These are phyloP conservation scores for Callaeas wilsoni DNA, from an alignment of 2,113 vertebrate genomes.

Conservation along the genomic window DNA sequence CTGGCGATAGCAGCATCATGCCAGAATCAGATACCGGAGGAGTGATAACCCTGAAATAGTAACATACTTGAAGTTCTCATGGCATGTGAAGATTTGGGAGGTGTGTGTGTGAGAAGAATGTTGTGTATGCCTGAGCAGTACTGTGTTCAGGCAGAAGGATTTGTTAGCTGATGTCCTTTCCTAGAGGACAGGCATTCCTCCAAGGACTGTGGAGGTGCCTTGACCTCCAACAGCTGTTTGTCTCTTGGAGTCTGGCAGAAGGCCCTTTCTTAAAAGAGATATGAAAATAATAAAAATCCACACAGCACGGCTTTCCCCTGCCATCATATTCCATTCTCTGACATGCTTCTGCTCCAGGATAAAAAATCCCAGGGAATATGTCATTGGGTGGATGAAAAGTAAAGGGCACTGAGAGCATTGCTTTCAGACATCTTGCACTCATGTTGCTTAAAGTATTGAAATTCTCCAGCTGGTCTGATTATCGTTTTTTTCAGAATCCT, in stretches of 20 bases:
- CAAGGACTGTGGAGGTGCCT: not conserved
- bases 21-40: not conserved
- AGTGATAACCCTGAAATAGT: constrained; percentile 1
- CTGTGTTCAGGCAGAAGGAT: not conserved
- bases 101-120: not conserved
- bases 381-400: not conserved
- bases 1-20: not conserved
- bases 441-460: not conserved
- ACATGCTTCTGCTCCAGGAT: not conserved
- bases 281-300: not conserved
- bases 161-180: not conserved
- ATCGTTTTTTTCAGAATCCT: constrained; percentile 15
- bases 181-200: not conserved
- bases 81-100: not conserved
- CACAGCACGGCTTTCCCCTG: not conserved
- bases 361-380: not conserved
- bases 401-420: not conserved
- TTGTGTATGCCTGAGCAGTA: not conserved
- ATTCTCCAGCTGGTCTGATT: not conserved
- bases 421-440: not conserved
- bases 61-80: not conserved
- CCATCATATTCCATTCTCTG: not conserved
- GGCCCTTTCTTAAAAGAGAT: not conserved
- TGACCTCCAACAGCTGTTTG: not conserved
- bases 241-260: not conserved